These are phyloP conservation scores for Lysandra coridon DNA, from an alignment of 2,888 invertebrate genomes.

Conservation along the genomic window DNA sequence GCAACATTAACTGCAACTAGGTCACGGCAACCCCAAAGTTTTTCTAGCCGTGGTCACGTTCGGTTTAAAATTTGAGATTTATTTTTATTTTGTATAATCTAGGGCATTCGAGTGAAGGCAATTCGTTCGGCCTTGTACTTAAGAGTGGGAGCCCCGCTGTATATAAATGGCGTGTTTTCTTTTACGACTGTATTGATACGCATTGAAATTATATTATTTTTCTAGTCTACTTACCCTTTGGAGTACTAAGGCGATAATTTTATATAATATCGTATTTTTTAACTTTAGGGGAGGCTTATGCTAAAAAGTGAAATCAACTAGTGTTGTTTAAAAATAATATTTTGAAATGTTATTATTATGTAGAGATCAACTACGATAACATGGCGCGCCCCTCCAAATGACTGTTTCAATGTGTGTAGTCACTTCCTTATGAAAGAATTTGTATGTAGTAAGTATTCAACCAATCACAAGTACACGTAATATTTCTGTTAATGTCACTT, in stretches of 20 bases:
- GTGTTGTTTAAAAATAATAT: too few relatives aligned
- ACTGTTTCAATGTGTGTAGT: too few relatives aligned
- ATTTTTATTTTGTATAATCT: constrained; percentile 31
- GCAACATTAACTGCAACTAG: neutral
- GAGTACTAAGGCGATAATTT: too few relatives aligned
- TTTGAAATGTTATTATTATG: too few relatives aligned
- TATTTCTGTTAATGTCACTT: too few relatives aligned
- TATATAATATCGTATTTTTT: neutral
- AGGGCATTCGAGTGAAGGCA: constrained; percentile 24
- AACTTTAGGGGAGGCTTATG: too few relatives aligned
- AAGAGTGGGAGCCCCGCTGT: neutral
- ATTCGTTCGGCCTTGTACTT: constrained; percentile 21
- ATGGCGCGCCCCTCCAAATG: too few relatives aligned
- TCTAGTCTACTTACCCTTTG: neutral
- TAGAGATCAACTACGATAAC: too few relatives aligned
- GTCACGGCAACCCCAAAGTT: constrained; percentile 29
- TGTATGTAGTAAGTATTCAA: too few relatives aligned
- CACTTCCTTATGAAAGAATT: too few relatives aligned
- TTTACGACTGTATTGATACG: neutral
- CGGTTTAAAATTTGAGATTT: constrained; percentile 29
- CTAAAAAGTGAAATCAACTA: too few relatives aligned
- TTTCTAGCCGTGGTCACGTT: constrained; percentile 27
- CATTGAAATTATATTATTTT: neutral
- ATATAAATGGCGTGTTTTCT: neutral
- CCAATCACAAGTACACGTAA: too few relatives aligned